Evolutionary conservation across 1,140 invertebrate genomes (phyloP).

Genomic region (Drosophila bocki): DNA sequence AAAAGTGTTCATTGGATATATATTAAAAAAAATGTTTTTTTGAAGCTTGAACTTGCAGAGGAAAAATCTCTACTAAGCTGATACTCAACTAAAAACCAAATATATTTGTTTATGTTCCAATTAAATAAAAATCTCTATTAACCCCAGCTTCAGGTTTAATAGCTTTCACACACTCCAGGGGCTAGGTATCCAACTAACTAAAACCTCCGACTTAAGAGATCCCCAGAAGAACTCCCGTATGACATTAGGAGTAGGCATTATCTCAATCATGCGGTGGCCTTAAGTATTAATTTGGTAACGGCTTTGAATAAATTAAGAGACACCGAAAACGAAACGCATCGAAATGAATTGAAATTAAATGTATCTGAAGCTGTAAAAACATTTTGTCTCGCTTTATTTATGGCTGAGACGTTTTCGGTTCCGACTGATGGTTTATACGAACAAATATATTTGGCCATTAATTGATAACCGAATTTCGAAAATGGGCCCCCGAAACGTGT

Average conservation of each 20-base stretch:
- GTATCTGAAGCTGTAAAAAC: constrained; percentile 66
- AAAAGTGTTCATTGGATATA: neutral
- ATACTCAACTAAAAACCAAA: neutral
- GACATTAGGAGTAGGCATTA: constrained; percentile 38
- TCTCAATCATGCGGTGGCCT: constrained; percentile 46
- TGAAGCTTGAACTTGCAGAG: neutral
- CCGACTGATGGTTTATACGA: constrained; percentile 35
- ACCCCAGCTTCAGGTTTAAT: constrained; percentile 41
- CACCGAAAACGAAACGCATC: constrained; percentile 22
- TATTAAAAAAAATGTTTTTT: neutral
- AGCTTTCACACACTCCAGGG: constrained; percentile 75
- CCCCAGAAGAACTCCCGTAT: constrained; percentile 27
- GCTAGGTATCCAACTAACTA: constrained; percentile 20
- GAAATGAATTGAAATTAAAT: constrained; percentile 51
- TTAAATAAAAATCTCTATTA: constrained; percentile 1
- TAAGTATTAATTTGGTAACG: constrained; percentile 68
- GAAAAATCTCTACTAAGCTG: neutral
- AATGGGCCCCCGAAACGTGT: constrained; percentile 56
- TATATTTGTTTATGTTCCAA: constrained; percentile 4
- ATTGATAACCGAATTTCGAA: constrained; percentile 70
- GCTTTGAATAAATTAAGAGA: constrained; percentile 71
- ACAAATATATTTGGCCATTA: constrained; percentile 75
- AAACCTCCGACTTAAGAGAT: constrained; percentile 25
- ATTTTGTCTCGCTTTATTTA: constrained; percentile 65
- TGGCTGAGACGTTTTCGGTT: constrained; percentile 42